phyloP scores from a whole-genome alignment of 2,797 vertebrate species.

The Pachyuromys duprasi region DNA sequence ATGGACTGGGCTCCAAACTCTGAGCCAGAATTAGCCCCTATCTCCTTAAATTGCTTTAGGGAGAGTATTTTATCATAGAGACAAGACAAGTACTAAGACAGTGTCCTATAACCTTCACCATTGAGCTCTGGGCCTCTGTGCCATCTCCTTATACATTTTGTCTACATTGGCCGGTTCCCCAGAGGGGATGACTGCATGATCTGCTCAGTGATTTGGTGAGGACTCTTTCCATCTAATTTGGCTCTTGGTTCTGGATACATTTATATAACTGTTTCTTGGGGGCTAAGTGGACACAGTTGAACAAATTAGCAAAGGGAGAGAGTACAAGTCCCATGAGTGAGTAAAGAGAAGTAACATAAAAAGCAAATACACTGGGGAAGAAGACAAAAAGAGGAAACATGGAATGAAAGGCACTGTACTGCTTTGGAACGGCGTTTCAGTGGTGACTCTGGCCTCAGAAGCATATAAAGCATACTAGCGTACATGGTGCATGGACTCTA shows the following conservation, averaged over 20 bases:
- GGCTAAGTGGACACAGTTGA: background rate
- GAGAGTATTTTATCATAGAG: background rate
- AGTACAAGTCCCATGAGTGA: background rate
- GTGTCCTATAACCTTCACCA: background rate
- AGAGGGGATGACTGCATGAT: background rate
- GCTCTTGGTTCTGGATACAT: slow-evolving; percentile 1
- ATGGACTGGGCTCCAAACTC: background rate
- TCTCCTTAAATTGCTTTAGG: background rate
- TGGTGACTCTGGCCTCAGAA: background rate
- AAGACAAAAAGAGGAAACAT: background rate
- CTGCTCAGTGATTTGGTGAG: background rate
- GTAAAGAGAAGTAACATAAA: background rate
- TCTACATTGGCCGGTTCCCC: background rate
- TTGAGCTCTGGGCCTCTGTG: background rate
- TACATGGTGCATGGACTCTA: background rate
- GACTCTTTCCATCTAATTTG: background rate
- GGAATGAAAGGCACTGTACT: background rate
- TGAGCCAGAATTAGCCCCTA: background rate
- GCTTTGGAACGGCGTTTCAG: background rate
- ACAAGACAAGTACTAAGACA: background rate
- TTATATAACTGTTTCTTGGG: background rate
- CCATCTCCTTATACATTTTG: background rate
- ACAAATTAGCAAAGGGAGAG: background rate
- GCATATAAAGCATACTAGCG: background rate
- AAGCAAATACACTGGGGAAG: background rate